phyloP scores from a whole-genome alignment of 2,888 invertebrate genomes.

The Agrochola lota region DNA sequence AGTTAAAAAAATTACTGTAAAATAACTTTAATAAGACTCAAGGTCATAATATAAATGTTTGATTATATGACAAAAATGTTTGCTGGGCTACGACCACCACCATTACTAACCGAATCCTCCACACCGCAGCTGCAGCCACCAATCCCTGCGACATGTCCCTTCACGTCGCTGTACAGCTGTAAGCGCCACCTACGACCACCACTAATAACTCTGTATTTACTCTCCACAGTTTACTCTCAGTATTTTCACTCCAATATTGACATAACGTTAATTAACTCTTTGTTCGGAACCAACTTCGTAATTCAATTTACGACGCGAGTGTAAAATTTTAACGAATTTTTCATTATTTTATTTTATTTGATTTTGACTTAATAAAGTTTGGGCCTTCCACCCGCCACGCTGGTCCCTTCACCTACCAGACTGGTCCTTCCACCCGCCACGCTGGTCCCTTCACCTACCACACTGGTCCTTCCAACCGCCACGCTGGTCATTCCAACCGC shows the following conservation, averaged over 20 bases:
- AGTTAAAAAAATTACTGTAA: no score
- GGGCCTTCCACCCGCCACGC: background rate
- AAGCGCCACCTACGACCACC: background rate
- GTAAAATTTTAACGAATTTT: conserved; percentile 46
- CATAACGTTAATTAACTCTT: conserved; percentile 52
- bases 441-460: no score
- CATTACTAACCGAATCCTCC: background rate
- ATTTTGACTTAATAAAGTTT: conserved; percentile 50
- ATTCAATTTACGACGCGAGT: conserved; percentile 49
- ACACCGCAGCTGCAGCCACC: background rate
- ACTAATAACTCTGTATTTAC: background rate
- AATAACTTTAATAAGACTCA: no score
- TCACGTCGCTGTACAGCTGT: background rate
- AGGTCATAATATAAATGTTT: no score
- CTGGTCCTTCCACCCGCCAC: background rate
- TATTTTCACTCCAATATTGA: conserved; percentile 28
- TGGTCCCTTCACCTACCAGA: no score
- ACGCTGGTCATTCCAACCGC: background rate
- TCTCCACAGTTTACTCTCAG: background rate
- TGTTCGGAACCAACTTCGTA: conserved; percentile 46
- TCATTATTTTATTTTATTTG: conserved; percentile 52
- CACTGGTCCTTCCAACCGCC: background rate
- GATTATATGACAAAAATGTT: no score
- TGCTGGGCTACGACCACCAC: no score
- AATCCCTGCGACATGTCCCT: background rate